Conservation (phyloP, 2,113 vertebrate genomes). For the Octodon degus region DNA sequence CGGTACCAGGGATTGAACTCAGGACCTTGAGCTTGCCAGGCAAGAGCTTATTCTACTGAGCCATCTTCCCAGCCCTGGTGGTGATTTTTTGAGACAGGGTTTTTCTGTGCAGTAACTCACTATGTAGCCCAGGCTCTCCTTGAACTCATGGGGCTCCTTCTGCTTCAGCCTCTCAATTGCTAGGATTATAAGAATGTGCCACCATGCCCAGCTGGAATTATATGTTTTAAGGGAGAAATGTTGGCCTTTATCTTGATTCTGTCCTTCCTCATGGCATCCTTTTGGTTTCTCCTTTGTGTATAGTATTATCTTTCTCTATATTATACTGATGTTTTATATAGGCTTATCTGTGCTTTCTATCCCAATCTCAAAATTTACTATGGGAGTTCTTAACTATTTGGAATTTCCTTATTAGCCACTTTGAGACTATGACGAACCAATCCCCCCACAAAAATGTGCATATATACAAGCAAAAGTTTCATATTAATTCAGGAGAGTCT, state of each 20-base stretch:
- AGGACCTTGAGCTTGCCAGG: too few species aligned
- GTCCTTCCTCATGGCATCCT: not conserved
- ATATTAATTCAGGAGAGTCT: constrained; percentile 34
- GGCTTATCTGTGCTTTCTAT: constrained; percentile 16
- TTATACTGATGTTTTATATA: constrained; percentile 52
- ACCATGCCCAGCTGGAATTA: not conserved
- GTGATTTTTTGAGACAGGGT: not conserved
- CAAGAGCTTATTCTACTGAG: too few species aligned
- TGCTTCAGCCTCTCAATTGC: not conserved
- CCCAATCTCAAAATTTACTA: constrained; percentile 18
- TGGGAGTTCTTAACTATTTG: constrained; percentile 46
- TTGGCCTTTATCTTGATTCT: not conserved
- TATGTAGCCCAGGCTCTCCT: not conserved
- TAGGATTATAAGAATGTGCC: not conserved
- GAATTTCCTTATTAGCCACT: constrained; percentile 34
- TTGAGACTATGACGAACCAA: constrained; percentile 52
- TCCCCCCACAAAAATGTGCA: not conserved
- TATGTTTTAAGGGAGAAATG: constrained; percentile 37
- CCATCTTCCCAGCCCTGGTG: not conserved
- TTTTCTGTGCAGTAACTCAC: not conserved
- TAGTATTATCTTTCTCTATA: not conserved
- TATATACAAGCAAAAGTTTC: constrained; percentile 39
- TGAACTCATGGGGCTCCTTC: not conserved
- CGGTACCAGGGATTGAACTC: too few species aligned
- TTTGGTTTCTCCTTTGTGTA: constrained; percentile 39